phyloP scores from a whole-genome alignment of 23 tunicate genomes.

The Oikopleura albicans region DNA sequence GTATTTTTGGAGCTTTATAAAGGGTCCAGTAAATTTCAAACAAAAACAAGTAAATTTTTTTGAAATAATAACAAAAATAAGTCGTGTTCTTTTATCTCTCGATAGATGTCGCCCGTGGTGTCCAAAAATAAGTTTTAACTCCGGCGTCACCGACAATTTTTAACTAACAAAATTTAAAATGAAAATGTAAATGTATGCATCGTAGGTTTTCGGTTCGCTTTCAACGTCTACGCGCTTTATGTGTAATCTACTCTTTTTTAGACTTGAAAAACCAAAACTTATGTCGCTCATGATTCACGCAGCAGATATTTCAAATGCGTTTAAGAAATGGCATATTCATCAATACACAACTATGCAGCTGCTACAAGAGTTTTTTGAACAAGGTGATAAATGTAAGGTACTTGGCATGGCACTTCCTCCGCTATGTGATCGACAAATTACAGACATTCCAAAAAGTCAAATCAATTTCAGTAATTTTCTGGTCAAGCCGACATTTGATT shows the following conservation, averaged over 20 bases:
- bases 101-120: too few relatives aligned
- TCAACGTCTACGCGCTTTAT: too few relatives aligned
- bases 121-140: too few relatives aligned
- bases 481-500: slow-evolving; percentile 3
- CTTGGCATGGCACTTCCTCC: background rate
- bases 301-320: slow-evolving; percentile 5
- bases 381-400: background rate
- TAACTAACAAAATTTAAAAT: too few relatives aligned
- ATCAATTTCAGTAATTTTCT: background rate
- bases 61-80: too few relatives aligned
- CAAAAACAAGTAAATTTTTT: too few relatives aligned
- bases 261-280: background rate
- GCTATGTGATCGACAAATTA: background rate
- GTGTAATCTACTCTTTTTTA: background rate
- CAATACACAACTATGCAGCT: background rate
- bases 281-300: background rate
- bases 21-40: too few relatives aligned
- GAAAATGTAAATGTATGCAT: too few relatives aligned
- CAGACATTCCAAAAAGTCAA: background rate
- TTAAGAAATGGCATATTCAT: background rate
- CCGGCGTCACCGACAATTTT: too few relatives aligned
- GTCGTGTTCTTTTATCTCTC: too few relatives aligned
- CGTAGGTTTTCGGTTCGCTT: too few relatives aligned
- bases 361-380: background rate
- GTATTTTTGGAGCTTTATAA: too few relatives aligned